phyloP scores from a whole-genome alignment of 1,140 invertebrate species.

The Ephestia elutella region DNA sequence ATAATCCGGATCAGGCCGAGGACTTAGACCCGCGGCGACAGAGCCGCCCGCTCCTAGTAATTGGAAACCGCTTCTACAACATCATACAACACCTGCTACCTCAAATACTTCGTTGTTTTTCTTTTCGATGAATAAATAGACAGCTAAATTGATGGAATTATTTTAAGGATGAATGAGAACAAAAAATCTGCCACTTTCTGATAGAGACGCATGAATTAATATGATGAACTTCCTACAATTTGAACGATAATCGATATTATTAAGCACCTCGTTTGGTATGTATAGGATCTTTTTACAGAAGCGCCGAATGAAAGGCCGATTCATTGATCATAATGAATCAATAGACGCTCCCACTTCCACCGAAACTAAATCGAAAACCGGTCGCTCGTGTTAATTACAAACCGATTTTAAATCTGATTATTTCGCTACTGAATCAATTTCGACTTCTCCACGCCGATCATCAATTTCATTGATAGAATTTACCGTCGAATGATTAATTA shows the following conservation, averaged over 20 bases:
- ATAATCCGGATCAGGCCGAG: conserved; percentile 59
- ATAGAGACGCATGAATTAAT: conserved; percentile 14
- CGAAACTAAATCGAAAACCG: conserved; percentile 46
- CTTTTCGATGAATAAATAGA: conserved; percentile 1
- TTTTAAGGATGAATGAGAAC: not conserved
- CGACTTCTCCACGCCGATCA: conserved; percentile 47
- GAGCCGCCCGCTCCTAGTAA: conserved; percentile 35
- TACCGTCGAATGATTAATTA: conserved; percentile 48
- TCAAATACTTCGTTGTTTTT: conserved; percentile 2
- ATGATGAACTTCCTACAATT: conserved; percentile 28
- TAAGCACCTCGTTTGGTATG: conserved; percentile 24
- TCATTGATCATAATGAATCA: conserved; percentile 67
- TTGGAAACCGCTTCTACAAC: conserved; percentile 50
- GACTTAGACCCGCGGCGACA: conserved; percentile 41
- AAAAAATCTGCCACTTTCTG: conserved; percentile 3
- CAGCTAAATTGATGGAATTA: not conserved
- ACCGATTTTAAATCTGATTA: conserved; percentile 59
- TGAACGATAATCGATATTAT: conserved; percentile 36
- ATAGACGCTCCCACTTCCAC: conserved; percentile 51
- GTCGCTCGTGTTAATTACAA: conserved; percentile 62
- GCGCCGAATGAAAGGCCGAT: conserved; percentile 53
- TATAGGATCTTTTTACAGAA: conserved; percentile 19
- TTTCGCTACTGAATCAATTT: conserved; percentile 56
- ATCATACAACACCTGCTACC: conserved; percentile 3
- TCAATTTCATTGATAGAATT: conserved; percentile 53